Evolutionary conservation across 2,113 vertebrate species (phyloP).

Genomic region (Sterna hirundo): DNA sequence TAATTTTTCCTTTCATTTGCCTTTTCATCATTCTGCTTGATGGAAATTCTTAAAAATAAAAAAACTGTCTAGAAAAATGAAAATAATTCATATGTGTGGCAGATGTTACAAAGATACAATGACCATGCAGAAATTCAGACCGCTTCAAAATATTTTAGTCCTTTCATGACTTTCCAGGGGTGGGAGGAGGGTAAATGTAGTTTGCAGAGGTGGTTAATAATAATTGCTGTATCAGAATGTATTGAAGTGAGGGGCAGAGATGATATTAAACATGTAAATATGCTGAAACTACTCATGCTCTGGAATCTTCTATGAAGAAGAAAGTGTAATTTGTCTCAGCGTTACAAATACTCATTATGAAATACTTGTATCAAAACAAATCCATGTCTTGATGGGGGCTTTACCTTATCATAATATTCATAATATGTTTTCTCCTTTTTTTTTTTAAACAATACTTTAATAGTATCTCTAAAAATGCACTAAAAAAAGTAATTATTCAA

Average conservation of each 20-base stretch:
- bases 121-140: neutral
- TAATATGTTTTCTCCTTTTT: neutral
- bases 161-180: neutral
- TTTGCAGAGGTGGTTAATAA: neutral
- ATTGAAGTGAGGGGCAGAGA: conserved; percentile 13
- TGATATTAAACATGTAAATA: conserved; percentile 13
- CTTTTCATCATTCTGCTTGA: neutral
- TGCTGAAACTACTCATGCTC: neutral
- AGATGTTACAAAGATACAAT: neutral
- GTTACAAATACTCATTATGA: neutral
- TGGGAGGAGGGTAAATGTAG: neutral
- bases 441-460: neutral
- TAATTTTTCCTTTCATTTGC: neutral
- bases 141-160: neutral
- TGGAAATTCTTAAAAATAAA: neutral
- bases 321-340: neutral
- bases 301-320: neutral
- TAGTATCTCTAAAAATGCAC: neutral
- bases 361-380: neutral
- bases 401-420: neutral
- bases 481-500: conserved; percentile 17
- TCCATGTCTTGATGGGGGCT: neutral
- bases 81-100: neutral
- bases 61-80: neutral
- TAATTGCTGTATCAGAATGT: neutral